Evolutionary conservation across 1,140 invertebrate genomes (phyloP), one percentile per base, ranked within the genome.

Genomic region (Formica exsecta): DNA sequence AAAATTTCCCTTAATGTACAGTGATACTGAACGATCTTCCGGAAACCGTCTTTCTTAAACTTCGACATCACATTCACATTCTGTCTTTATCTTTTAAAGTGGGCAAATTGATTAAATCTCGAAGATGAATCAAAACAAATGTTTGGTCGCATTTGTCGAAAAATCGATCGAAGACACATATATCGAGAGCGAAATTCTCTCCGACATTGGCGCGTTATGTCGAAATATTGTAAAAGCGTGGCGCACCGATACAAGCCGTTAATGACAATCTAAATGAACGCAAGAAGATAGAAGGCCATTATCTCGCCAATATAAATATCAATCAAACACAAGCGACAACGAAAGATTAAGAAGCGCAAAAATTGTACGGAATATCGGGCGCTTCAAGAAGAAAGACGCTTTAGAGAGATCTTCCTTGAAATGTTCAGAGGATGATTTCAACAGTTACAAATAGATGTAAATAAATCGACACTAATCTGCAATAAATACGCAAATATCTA

Each of bases 361-460:
- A 36, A 66, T 1, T n/a, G 8, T 5, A 38, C 36, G 16, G 2
- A 44, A 68, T 44, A 22, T 66, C 13, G 25, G 11, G 9, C 29
- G 76, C 62, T 38, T 66, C 1, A 22, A 38, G 9, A 57, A 68
- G n/a, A 48, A 54, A 80, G 62, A 51, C 2, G 29, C n/a, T 66
- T 66, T 66, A 68, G 68, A 68, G 51, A 70, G 22, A 5, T 80
- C 3, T 65, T 48, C 44, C 62, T 79, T 79, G 51, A 79, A 77
- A 38, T 19, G n/a, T 22, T 9, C 22, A 8, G n/a, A 80, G 22
- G 54, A 80, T 70, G 77, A 70, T 38, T 2, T 22, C 22, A 13
- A 29, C 9, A 4, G 4, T 41, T 38, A 11, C 2, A 3, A 41
- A 13, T 22, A 54, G 13, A 80, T 80, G 64, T 51, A 57, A 80